Conservation (phyloP, 2,888 invertebrate species). For the Blastobasis lacticolella region DNA sequence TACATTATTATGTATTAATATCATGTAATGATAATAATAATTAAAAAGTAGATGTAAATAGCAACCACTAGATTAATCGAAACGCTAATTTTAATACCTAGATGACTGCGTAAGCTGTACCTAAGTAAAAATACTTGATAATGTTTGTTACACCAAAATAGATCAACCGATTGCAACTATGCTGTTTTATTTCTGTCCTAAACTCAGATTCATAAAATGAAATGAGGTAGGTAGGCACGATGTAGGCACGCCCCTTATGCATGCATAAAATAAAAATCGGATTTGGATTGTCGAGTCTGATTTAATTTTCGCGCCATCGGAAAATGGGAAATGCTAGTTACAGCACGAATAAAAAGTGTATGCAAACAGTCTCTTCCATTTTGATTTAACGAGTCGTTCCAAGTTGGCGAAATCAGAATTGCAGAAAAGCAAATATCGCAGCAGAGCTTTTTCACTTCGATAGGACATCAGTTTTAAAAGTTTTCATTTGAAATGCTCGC, state of each 20-base stretch:
- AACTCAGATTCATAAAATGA: not conserved
- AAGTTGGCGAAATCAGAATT: conserved; percentile 32
- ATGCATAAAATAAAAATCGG: no score
- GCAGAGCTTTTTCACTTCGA: conserved; percentile 41
- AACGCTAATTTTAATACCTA: conserved; percentile 45
- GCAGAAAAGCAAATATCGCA: conserved; percentile 29
- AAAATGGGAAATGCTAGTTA: no score
- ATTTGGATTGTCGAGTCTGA: no score
- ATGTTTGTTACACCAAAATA: conserved; percentile 73
- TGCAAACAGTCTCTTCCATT: not conserved
- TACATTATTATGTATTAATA: no score
- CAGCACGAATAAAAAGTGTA: not conserved
- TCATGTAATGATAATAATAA: not conserved
- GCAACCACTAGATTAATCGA: conserved; percentile 35
- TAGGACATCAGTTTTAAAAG: conserved; percentile 39
- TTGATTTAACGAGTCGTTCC: conserved; percentile 22
- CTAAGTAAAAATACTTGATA: conserved; percentile 31
- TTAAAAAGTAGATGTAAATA: conserved; percentile 29
- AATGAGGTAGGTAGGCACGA: no score
- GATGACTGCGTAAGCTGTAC: conserved; percentile 38
- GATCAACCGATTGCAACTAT: conserved; percentile 40
- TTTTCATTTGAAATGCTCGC: conserved; percentile 49
- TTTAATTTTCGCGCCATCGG: no score
- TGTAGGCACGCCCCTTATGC: no score
- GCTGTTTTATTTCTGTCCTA: conserved; percentile 26